phyloP scores from a whole-genome alignment of 2,113 vertebrate species.

The Tenebrosternarchus preto region DNA sequence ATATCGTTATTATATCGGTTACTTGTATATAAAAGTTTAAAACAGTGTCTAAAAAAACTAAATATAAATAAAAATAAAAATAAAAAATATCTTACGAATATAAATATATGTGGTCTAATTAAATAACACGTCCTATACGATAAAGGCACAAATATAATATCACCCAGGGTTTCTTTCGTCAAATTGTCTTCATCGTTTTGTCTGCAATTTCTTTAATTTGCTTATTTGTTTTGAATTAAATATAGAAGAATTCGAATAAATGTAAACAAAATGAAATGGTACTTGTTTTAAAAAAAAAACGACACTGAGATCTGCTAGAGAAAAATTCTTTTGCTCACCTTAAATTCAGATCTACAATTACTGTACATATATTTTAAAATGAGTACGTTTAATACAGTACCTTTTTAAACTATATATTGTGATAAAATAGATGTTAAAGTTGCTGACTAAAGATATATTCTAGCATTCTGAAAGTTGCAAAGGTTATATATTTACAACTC shows the following conservation, averaged over 20 bases:
- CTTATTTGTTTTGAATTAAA: slow-evolving; percentile 4
- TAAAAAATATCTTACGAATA: neutral
- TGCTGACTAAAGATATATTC: too few species aligned
- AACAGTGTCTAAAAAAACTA: neutral
- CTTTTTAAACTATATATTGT: neutral
- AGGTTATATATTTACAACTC: too few species aligned
- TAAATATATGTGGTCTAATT: neutral
- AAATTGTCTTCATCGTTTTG: neutral
- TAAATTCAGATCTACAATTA: too few species aligned
- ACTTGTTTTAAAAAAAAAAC: neutral
- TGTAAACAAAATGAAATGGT: too few species aligned
- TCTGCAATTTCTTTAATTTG: neutral
- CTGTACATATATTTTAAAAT: too few species aligned
- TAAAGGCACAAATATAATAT: neutral
- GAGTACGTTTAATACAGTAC: too few species aligned
- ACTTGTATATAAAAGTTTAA: too few species aligned
- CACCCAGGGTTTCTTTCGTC: neutral
- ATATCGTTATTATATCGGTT: too few species aligned
- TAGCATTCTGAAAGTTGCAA: neutral
- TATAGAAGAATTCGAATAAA: too few species aligned
- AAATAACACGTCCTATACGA: neutral
- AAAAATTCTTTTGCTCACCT: too few species aligned
- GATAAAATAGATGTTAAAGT: neutral
- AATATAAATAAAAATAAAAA: neutral
- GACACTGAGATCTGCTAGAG: too few species aligned